Base-by-base conservation (phyloP, 2,888 invertebrate genomes). In the Hetaerina titia region DNA sequence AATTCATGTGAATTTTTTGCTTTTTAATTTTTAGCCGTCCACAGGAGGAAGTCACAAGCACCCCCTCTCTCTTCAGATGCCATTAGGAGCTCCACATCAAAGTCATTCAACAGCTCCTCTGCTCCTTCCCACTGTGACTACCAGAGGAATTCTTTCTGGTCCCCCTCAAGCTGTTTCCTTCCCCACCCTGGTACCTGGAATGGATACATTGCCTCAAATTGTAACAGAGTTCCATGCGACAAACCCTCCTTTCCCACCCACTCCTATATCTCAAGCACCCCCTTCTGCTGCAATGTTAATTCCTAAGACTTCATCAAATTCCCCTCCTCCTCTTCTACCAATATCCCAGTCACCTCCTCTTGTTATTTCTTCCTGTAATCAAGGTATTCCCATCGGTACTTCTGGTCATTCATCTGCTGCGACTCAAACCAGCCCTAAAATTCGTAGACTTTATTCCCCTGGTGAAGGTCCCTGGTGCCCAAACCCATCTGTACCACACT, bases 401-500 rank as follows among this genome's bases (percentile, higher is more conserved):
- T 89, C 90, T 58, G 89, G 90, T 90, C 95, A 95, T 89, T 95
- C 95, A 74, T 95, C 95, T 25, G 95, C 95, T 69, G 95, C 95
- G 11, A 95, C 95, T 64, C 95, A 95, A 95, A 95, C 95, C 22
- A 95, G 95, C 81, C 95, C 95, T 9, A 95, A 94, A 69, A 92
- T 92, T 69, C 69, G 69, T 92, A 92, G 92, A 69, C 69, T 92
- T 11, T 92, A 92, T 69, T 92, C 92, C 7, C 57, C 92, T 56
- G 89, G 89, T 69, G 89, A 95, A 22, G 94, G 58, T 25, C 94
- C 88, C 25, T 95, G 89, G 88, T 95, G 88, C 56, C 88, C 94
- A 6, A 95, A 89, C 64, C 64, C 94, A 9, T 15, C 88, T 2
- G 31, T 69, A 19, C 45, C 64, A 63, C 88, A 63, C 57, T 89